A percentile compares a stretch with the other conserved stretches of the same genome.
These are phyloP conservation scores for Carposina sasakii DNA, from an alignment of 1,140 invertebrate genomes.

Conservation along the genomic window DNA sequence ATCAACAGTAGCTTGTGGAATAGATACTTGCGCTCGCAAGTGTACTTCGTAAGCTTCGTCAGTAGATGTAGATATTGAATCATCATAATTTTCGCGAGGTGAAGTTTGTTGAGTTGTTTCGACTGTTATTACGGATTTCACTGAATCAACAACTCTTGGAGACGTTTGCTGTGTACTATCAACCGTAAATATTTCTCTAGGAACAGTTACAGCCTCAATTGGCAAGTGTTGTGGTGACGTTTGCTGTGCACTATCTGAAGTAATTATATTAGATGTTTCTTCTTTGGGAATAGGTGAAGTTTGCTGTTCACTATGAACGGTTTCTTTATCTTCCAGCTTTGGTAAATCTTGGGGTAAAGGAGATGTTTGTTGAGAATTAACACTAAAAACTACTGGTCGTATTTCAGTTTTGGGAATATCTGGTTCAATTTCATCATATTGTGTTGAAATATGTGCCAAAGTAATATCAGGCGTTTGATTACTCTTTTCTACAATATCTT, in stretches of 20 bases:
- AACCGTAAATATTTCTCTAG: slow-evolving; percentile 28
- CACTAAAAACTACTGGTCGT: too few relatives aligned
- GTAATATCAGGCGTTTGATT: slow-evolving; percentile 66
- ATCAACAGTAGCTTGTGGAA: slow-evolving; percentile 67
- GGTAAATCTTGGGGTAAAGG: too few relatives aligned
- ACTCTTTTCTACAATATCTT: slow-evolving; percentile 59
- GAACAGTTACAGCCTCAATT: too few relatives aligned
- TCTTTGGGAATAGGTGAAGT: slow-evolving; percentile 11
- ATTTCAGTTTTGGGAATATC: not conserved
- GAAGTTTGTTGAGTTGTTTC: slow-evolving; percentile 73
- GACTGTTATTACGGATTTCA: slow-evolving; percentile 47
- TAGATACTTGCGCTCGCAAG: slow-evolving; percentile 74
- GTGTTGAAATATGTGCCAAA: slow-evolving; percentile 43
- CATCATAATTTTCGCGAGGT: slow-evolving; percentile 55
- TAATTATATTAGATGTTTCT: too few relatives aligned
- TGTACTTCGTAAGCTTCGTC: slow-evolving; percentile 78
- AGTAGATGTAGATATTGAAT: slow-evolving; percentile 63
- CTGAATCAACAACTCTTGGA: slow-evolving; percentile 42
- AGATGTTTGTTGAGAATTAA: too few relatives aligned
- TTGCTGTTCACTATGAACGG: slow-evolving; percentile 11
- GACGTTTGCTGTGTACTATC: slow-evolving; percentile 63
- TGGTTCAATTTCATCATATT: slow-evolving; percentile 40
- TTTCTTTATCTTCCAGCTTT: slow-evolving; percentile 10
- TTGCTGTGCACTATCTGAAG: too few relatives aligned
- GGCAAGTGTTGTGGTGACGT: too few relatives aligned